phyloP scores from a whole-genome alignment of 2,113 vertebrate genomes.

The Amia ocellicauda region DNA sequence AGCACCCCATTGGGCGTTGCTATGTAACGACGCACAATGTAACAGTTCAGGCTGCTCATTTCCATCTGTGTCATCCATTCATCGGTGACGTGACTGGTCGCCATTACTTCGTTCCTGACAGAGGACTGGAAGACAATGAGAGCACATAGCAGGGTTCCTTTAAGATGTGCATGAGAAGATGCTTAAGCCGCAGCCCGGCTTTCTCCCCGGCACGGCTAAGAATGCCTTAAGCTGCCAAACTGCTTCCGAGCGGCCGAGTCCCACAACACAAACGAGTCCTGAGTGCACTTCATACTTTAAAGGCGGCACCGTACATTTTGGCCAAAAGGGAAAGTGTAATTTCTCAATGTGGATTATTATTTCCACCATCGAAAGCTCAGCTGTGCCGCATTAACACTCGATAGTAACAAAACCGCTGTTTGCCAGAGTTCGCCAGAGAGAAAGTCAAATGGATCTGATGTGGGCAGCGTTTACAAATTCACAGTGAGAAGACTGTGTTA shows the following conservation, averaged over 20 bases:
- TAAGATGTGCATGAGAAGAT: slow-evolving; percentile 55
- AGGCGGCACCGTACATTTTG: no score
- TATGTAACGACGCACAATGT: slow-evolving; percentile 99
- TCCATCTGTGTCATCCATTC: slow-evolving; percentile 99
- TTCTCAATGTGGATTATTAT: no score
- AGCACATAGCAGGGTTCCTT: slow-evolving; percentile 58
- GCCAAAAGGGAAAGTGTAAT: no score
- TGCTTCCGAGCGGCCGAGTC: neutral
- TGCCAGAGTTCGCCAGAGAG: no score
- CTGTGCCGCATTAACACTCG: no score
- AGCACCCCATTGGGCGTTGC: slow-evolving; percentile 99
- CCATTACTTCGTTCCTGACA: slow-evolving; percentile 99
- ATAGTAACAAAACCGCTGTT: no score
- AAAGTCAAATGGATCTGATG: no score
- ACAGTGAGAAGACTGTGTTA: no score
- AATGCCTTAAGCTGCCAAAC: slow-evolving; percentile 20
- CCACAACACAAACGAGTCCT: neutral
- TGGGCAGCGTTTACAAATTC: no score
- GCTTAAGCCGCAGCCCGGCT: slow-evolving; percentile 48
- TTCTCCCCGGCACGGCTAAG: slow-evolving; percentile 33
- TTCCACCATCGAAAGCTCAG: no score
- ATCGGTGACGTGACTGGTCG: slow-evolving; percentile 98
- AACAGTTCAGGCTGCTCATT: slow-evolving; percentile 96
- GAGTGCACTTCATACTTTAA: neutral
- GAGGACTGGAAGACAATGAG: slow-evolving; percentile 83